phyloP scores from a whole-genome alignment of 2,113 vertebrate genomes.

The Melanocharis versteri region DNA sequence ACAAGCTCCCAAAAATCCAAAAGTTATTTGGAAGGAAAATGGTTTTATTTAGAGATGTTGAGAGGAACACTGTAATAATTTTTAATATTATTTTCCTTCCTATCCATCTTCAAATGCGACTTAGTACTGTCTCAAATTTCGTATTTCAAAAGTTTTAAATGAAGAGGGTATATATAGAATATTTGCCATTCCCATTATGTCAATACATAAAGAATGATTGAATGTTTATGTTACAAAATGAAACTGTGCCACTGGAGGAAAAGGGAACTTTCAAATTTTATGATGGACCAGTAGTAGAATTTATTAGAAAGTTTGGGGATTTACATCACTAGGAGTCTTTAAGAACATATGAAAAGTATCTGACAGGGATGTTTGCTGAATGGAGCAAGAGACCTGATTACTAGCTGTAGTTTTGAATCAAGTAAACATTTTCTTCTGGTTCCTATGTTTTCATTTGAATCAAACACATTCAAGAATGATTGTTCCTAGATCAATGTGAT shows the following conservation, averaged over 20 bases:
- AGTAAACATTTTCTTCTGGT: background rate
- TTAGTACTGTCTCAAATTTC: background rate
- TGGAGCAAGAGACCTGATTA: background rate
- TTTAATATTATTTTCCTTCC: background rate
- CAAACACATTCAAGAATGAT: background rate
- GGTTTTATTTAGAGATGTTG: background rate
- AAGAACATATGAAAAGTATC: background rate
- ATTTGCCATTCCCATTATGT: background rate
- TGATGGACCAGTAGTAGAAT: background rate
- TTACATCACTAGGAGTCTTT: background rate
- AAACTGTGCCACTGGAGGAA: background rate
- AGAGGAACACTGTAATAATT: background rate
- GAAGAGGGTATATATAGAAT: background rate
- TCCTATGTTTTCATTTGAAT: background rate
- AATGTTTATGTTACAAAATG: background rate
- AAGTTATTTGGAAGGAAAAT: background rate
- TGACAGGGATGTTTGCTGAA: background rate
- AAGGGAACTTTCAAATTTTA: background rate
- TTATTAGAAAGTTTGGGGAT: background rate
- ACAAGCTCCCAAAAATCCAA: background rate
- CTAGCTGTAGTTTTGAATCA: background rate
- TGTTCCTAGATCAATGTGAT: background rate
- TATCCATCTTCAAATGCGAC: background rate
- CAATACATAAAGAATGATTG: background rate
- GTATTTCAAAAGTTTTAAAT: background rate